phyloP scores from a whole-genome alignment of 2,113 vertebrate genomes.

The Scalopus aquaticus region DNA sequence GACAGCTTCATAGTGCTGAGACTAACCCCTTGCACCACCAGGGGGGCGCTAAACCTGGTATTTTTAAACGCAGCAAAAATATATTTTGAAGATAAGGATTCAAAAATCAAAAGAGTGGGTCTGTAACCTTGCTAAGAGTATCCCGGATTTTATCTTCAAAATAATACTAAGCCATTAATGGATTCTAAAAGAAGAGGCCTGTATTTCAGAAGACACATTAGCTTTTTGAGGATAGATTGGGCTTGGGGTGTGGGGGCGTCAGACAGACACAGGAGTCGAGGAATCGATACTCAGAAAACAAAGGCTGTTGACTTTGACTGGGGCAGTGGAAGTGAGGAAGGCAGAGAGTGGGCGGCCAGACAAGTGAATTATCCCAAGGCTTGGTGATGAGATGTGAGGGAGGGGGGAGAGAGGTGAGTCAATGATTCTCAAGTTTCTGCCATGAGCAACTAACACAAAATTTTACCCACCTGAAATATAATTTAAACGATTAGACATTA shows the following conservation, averaged over 20 bases:
- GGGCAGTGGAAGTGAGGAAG: not conserved
- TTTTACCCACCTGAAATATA: not conserved
- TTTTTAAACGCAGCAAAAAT: not conserved
- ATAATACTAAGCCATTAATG: not conserved
- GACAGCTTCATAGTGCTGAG: too few species aligned
- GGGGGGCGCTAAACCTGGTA: too few species aligned
- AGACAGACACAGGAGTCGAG: not conserved
- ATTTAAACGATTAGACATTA: not conserved
- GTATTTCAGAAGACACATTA: not conserved
- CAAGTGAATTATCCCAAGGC: not conserved
- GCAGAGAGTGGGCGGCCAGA: not conserved
- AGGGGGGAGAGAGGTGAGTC: not conserved
- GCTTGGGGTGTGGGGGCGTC: not conserved
- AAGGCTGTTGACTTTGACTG: not conserved
- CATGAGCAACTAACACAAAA: not conserved
- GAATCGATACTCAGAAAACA: not conserved
- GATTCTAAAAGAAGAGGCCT: not conserved
- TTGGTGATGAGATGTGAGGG: not conserved
- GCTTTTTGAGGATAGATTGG: not conserved
- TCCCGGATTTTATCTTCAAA: conserved; percentile 29
- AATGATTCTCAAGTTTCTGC: not conserved
- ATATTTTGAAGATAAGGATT: not conserved
- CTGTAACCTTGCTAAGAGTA: not conserved
- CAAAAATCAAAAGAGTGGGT: not conserved
- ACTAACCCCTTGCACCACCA: too few species aligned